phyloP scores from a whole-genome alignment of 2,797 vertebrate genomes.

The Danio choprae region DNA sequence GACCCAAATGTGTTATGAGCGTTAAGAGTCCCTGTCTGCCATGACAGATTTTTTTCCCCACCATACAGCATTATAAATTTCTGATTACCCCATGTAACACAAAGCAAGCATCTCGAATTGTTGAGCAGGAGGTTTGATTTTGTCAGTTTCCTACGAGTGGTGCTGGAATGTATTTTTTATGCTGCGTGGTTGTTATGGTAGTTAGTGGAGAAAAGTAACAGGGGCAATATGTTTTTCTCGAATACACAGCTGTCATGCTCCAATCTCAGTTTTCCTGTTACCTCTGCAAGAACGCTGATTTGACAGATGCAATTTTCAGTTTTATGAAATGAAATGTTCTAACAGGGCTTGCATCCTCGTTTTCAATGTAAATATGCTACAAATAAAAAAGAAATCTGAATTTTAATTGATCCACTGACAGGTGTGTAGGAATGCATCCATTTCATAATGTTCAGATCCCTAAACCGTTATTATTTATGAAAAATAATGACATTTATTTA shows the following conservation, averaged over 20 bases:
- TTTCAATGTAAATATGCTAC: background rate
- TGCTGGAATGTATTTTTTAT: background rate
- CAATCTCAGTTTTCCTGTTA: background rate
- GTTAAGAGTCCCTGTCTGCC: background rate
- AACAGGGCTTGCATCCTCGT: background rate
- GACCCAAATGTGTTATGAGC: too few relatives aligned
- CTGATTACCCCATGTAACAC: background rate
- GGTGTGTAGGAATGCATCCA: background rate
- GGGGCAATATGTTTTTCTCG: background rate
- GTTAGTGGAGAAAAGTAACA: constrained; percentile 6
- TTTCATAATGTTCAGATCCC: background rate
- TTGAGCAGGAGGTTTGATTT: background rate
- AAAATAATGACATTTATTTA: too few relatives aligned
- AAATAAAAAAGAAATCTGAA: background rate
- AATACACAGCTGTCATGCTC: background rate
- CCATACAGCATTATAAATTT: background rate
- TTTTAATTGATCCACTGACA: background rate
- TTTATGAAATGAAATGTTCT: background rate
- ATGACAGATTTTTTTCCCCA: background rate
- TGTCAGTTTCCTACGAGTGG: background rate
- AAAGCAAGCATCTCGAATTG: background rate
- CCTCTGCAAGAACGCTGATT: background rate
- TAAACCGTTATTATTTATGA: too few relatives aligned
- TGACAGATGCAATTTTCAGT: background rate
- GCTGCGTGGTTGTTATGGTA: constrained; percentile 2